Evolutionary conservation across 2,113 vertebrate genomes (phyloP), one percentile per base, ranked within the genome.

Genomic region (Danionella cerebrum): DNA sequence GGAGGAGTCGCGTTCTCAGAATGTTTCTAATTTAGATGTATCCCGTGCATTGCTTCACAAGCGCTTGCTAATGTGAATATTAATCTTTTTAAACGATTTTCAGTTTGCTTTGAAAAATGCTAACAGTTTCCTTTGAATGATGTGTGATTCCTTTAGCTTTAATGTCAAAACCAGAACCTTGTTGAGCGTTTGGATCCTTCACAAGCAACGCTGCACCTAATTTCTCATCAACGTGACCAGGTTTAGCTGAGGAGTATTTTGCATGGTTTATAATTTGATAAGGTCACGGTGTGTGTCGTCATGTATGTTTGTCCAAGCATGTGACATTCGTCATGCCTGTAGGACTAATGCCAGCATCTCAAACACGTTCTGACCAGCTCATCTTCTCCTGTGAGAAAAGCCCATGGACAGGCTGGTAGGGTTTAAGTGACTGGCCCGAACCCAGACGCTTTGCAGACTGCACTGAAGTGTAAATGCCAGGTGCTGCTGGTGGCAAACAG

Each of bases 381-480:
- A 24, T 68, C 42, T 24, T 50, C 19, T 29, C 18, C 33, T 29
- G 41, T 39, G 65, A 67, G 55, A 58, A 63, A 79, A 21, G 70
- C 84, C 82, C 58, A 67, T 74, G 71, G 83, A 82, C 67, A 63
- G 62, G 72, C 78, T 75, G 65, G 22, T 63, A 39, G 83, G 82
- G 75, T 70, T 74, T 67, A 74, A n/a, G 60, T 71, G 74, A 70
- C 69, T 6, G 64, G 71, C 74, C 81, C 65, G 71, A 63, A 38
- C 69, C 70, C 39, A 75, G 64, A 31, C 27, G 22, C 18, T 55
- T 51, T 78, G 71, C 81, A 60, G 70, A 78, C 77, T 71, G 80
- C 84, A 84, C 78, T 85, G 79, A 78, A 79, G 79, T 85, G 84
- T 85, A 89, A 90, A 90, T 89, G 86, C 81, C 89, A 89, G 76